Conservation (phyloP, 1,140 invertebrate genomes). For the Pissodes strobi region DNA sequence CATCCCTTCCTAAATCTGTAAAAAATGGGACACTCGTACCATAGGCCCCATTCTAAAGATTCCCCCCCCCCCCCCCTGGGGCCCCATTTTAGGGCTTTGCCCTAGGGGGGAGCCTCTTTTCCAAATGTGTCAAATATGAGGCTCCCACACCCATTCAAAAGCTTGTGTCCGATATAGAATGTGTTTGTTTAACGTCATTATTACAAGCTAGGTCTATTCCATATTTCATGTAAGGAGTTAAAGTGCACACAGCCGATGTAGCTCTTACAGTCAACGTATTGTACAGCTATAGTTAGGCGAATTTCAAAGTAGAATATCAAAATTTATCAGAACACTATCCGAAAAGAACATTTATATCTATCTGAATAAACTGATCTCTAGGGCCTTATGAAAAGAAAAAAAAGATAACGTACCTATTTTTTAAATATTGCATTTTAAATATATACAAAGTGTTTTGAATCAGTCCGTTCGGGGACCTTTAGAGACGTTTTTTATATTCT, state of each 20-base stretch:
- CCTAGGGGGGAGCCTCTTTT: too few relatives aligned
- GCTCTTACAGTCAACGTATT: too few relatives aligned
- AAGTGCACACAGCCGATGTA: background rate
- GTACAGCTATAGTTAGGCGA: background rate
- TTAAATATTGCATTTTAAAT: slow-evolving; percentile 15
- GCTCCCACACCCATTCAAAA: too few relatives aligned
- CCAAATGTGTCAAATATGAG: too few relatives aligned
- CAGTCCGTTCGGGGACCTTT: background rate
- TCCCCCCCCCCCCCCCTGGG: too few relatives aligned
- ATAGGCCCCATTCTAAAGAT: too few relatives aligned
- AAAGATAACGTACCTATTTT: slow-evolving; percentile 3
- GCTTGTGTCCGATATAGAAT: too few relatives aligned
- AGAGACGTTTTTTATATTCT: slow-evolving; percentile 4
- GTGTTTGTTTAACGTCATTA: too few relatives aligned
- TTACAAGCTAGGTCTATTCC: too few relatives aligned
- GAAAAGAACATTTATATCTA: background rate
- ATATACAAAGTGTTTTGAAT: background rate
- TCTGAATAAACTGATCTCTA: slow-evolving; percentile 11
- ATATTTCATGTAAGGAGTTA: background rate
- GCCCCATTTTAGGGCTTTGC: too few relatives aligned
- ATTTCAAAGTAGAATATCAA: background rate
- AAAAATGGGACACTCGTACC: too few relatives aligned
- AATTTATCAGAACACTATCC: slow-evolving; percentile 1
- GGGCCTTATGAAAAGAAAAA: slow-evolving; percentile 2
- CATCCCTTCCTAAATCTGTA: too few relatives aligned